Evolutionary conservation across 2,888 invertebrate genomes (phyloP), one percentile per base, ranked within the genome.

Genomic region (Acleris literana): DNA sequence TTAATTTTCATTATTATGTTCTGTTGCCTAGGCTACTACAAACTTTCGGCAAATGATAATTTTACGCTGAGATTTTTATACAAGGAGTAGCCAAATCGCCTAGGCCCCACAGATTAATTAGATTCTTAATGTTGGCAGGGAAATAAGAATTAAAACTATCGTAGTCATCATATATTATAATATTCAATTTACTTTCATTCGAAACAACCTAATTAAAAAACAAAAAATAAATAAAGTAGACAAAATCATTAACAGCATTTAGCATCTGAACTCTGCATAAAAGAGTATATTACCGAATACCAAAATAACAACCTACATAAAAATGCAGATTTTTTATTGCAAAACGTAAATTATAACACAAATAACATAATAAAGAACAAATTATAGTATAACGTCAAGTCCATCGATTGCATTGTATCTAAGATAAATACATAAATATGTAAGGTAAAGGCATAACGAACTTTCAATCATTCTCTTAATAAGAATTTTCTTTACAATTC

Each of bases 251-350:
- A 44, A 61, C 52, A 52, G 39, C 39, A 44, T 61, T 29, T 52
- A 55, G 61, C 51, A 55, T 65, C 51, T 53, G 54, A 61, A 53
- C 53, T 33, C 56, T 57, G n/a, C 49, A 25, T 49, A 57, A n/a
- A 59, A 54, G 16, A 48, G 11, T 48, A 18, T 33, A 57, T 53
- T 29, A 68, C 17, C 61, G 44, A 51, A 46, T 61, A 64, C 33
- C 49, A 64, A 64, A 64, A 59, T 39, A 20, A 58, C 20, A 59
- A 64, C 18, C 20, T 43, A 48, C 61, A 49, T 56, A 51, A 65
- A 68, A 65, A 60, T 64, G 65, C 51, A 48, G 22, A 68, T 43
- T 29, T 56, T 29, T 22, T 52, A 55, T 57, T 57, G 33, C 39
- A 33, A 51, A 55, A 39, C 20, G 17, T 63, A 39, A 63, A 67